Base-by-base conservation (phyloP, 2,888 invertebrate species). In the Pecten maximus region DNA sequence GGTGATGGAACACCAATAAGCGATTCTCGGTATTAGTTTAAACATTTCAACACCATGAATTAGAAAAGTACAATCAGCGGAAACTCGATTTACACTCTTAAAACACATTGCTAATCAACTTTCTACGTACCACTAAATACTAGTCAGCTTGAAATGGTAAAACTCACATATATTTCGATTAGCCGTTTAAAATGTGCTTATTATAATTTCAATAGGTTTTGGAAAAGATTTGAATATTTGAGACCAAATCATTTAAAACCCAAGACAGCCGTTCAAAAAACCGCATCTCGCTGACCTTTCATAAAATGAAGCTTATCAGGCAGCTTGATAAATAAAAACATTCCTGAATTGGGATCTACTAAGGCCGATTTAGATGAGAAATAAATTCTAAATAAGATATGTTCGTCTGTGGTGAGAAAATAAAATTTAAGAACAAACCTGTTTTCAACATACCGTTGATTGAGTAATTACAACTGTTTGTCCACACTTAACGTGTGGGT, bases 81-180 rank as follows among this genome's bases (percentile, higher is more conserved):
- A 28, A 35, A 28, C 28, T 2, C 15, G 28, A 28, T 35, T 74
- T 74, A 74, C 74, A 74, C 74, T 35, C 35, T 10, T 28, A 2
- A 74, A 74, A 74, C 74, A 74, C 74, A 74, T 74, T 74, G 74
- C 74, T 28, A 74, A 74, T 74, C 35, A 74, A 74, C 35, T 74
- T 28, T 28, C 12, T 2, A 15, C 0, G 35, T 16, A 2, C 1
- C 74, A 35, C 8, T 6, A 35, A 74, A 28, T 28, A 23, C n/a
- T n/a, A 8, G 74, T 74, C 10, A 74, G 35, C 74, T 74, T 35
- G 0, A 74, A 28, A 28, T 8, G 3, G 35, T 10, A 1, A 60
- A 74, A 74, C 15, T 54, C 44, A 44, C 44, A 44, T 8, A 44
- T 12, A 44, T 44, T 44, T 44, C 4, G 44, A 12, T 8, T 44